Base-by-base conservation (phyloP, 2,888 invertebrate genomes). In the Phragmatobia fuliginosa region DNA sequence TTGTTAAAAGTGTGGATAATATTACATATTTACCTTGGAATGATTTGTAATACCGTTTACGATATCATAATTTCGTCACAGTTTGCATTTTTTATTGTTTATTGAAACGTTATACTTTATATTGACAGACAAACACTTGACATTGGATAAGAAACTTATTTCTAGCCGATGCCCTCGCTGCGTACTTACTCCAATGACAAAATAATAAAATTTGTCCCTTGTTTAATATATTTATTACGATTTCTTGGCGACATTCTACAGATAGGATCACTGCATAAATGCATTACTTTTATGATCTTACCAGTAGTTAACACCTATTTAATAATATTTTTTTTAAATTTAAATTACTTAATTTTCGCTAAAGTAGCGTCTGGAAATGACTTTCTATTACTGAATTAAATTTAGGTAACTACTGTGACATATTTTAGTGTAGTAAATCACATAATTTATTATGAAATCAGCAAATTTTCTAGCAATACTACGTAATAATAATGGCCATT, bases 61-160 rank as follows among this genome's bases (percentile, higher is more conserved):
- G 52, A 58, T 76, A 69, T 72, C 73, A 70, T 58, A 66, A 72
- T 79, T 74, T 70, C 74, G 71, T 67, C 68, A 76, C 36, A 65
- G 59, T 67, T 73, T 72, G 78, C 77, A 78, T 70, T 78, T 78
- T 77, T 81, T 56, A 62, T 62, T 67, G 68, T 79, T 76, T 81
- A 74, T 76, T 73, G 49, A 75, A 75, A 66, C 58, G 2, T 32
- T 58, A 65, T 38, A 65, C 56, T 56, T 58, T 58, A 70, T 74
- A 56, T 58, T 59, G 73, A 70, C 72, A 68, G 70, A 66, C 62
- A 80, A 81, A 83, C 74, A 83, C 79, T 83, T 87, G 84, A 86
- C 85, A 86, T 87, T 87, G 85, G 87, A 87, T 87, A 86, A 85
- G 81, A 81, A 77, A 76, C 61, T 78, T 31, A 73, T 84, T 83